phyloP scores from a whole-genome alignment of 2,888 invertebrate genomes.

The Malthinus seriepunctatus region DNA sequence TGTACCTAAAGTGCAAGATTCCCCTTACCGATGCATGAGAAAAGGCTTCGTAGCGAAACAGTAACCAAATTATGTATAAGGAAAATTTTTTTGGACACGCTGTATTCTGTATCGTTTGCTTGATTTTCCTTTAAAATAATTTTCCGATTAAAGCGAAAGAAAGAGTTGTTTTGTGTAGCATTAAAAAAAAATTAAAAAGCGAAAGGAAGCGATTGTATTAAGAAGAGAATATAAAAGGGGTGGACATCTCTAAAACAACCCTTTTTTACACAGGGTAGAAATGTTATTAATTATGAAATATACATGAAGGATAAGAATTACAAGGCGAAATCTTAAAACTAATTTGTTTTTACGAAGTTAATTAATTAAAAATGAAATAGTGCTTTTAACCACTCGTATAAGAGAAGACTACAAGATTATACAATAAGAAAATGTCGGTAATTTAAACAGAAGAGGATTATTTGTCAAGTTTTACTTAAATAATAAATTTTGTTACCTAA shows the following conservation, averaged over 20 bases:
- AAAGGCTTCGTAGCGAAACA: too few relatives aligned
- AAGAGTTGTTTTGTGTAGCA: too few relatives aligned
- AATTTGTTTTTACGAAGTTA: conserved; percentile 51
- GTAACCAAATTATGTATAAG: too few relatives aligned
- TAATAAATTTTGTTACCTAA: conserved; percentile 32
- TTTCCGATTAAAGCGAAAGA: too few relatives aligned
- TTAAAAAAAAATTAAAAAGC: too few relatives aligned
- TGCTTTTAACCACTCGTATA: conserved; percentile 33
- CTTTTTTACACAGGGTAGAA: conserved; percentile 31
- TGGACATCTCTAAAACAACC: conserved; percentile 29
- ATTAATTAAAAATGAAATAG: conserved; percentile 52
- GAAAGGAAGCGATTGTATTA: too few relatives aligned
- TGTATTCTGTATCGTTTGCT: too few relatives aligned
- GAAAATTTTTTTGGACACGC: too few relatives aligned
- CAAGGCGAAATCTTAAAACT: conserved; percentile 48
- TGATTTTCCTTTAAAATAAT: too few relatives aligned
- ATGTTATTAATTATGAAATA: conserved; percentile 47
- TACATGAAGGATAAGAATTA: conserved; percentile 43
- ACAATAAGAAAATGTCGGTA: conserved; percentile 29
- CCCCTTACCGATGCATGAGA: too few relatives aligned
- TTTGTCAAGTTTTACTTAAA: conserved; percentile 29
- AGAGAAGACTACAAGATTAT: conserved; percentile 19
- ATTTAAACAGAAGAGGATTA: conserved; percentile 34
- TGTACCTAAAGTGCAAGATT: too few relatives aligned
- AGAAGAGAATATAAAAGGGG: conserved; percentile 20